These are phyloP conservation scores for Musca domestica DNA, from an alignment of 1,140 invertebrate species.

Conservation along the genomic window DNA sequence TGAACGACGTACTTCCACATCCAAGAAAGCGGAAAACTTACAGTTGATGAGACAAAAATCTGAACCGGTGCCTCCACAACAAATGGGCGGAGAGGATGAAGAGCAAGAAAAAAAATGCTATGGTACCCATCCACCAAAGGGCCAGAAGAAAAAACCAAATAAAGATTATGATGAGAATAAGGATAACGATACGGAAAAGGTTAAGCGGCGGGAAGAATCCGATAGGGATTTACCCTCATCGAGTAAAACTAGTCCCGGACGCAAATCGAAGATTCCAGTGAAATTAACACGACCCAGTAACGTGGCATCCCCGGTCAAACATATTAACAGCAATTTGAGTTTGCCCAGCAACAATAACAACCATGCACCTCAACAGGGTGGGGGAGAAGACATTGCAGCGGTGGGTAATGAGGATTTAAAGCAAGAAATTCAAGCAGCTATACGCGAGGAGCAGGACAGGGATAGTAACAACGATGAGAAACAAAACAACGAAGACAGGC, in stretches of 20 bases:
- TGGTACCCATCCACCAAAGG: slow-evolving; percentile 48
- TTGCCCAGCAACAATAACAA: background rate
- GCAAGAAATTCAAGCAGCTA: slow-evolving; percentile 46
- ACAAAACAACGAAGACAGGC: slow-evolving; percentile 34
- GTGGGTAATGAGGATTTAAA: slow-evolving; percentile 43
- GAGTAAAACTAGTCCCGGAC: slow-evolving; percentile 42
- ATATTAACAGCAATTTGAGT: slow-evolving; percentile 15
- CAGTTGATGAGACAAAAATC: slow-evolving; percentile 47
- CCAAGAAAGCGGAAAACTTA: slow-evolving; percentile 31
- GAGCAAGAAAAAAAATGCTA: slow-evolving; percentile 33
- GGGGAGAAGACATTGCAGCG: slow-evolving; percentile 49
- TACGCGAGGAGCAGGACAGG: slow-evolving; percentile 40
- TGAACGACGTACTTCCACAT: slow-evolving; percentile 40
- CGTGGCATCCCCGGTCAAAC: slow-evolving; percentile 42
- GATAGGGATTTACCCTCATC: slow-evolving; percentile 27
- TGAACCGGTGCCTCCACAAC: slow-evolving; percentile 37
- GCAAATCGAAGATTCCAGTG: slow-evolving; percentile 52
- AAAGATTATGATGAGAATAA: slow-evolving; percentile 41
- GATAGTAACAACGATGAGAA: no score
- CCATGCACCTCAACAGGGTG: slow-evolving; percentile 43
- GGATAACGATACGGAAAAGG: slow-evolving; percentile 44
- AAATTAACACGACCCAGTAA: slow-evolving; percentile 41
- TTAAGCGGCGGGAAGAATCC: slow-evolving; percentile 27
- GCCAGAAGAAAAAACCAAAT: slow-evolving; percentile 15
- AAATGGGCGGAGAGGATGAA: background rate